Base-by-base conservation (phyloP, 2,888 invertebrate species). In the Sminthurides aquaticus region DNA sequence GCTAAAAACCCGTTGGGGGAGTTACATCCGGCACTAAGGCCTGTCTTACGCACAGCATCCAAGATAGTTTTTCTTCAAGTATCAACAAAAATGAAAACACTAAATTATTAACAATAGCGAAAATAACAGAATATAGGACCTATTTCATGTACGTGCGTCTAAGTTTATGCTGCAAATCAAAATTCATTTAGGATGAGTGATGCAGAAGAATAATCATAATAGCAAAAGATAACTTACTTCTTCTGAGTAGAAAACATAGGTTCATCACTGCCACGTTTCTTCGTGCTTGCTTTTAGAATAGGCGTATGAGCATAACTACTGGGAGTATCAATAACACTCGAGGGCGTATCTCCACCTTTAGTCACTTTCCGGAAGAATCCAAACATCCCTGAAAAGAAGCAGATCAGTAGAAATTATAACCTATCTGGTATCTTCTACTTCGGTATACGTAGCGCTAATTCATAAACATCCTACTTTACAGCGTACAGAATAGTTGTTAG, bases 311-410 rank as follows among this genome's bases (percentile, higher is more conserved):
- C 60, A 43, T 62, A 65, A 29, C 64, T 66, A 22, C 55, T 60
- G 20, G 71, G 69, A 26, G 69, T 71, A n/a, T 64, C 64, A 49
- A 64, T 3, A 48, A 29, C 29, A 48, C 43, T 55, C 1, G 57
- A 29, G 1, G 70, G 66, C 1, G 69, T 68, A 1, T 67, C 71
- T 57, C 68, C 67, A 8, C 64, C 64, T 68, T 71, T 52, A 62
- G 70, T 63, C 66, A 34, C 64, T 60, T 71, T 71, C 34, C 67
- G 66, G 49, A 72, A 34, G 59, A 70, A 72, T 49, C 70, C 72
- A n/a, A 72, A 52, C 28, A 72, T 65, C 49, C 72, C 72, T 71
- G 57, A 26, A 34, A 28, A 28, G n/a, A n/a, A n/a, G n/a, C n/a
- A n/a, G n/a, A n/a, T n/a, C n/a, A n/a, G n/a, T n/a, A n/a, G n/a